Conservation (phyloP, 1,140 invertebrate genomes). For the Sycophaga agraensis region DNA sequence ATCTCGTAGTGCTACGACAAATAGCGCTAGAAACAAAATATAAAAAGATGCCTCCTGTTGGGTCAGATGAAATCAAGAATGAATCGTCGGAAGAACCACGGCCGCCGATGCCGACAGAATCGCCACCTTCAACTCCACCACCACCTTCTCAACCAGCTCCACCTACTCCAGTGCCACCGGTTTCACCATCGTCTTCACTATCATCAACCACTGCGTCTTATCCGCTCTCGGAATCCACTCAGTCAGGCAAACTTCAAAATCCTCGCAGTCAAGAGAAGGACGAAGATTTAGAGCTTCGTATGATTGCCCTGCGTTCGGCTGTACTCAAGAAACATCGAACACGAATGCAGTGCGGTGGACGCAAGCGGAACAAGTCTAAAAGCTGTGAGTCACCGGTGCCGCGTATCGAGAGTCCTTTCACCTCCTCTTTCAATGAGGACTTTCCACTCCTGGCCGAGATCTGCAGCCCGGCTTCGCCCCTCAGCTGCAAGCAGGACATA, state of each 20-base stretch:
- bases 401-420: conserved; percentile 45
- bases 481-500: conserved; percentile 17
- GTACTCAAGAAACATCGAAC: conserved; percentile 47
- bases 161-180: background rate
- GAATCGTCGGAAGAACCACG: background rate
- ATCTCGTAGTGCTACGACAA: conserved; percentile 42
- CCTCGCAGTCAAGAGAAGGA: conserved; percentile 35
- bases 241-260: conserved; percentile 14
- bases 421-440: conserved; percentile 41
- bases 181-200: background rate
- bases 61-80: background rate
- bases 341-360: conserved; percentile 34
- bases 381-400: background rate
- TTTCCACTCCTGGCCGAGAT: conserved; percentile 33
- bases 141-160: background rate
- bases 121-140: background rate
- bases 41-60: conserved; percentile 28
- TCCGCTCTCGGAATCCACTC: no score
- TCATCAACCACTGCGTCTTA: background rate
- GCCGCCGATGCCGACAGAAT: background rate
- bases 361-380: conserved; percentile 20
- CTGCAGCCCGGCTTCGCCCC: background rate
- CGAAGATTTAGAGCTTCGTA: conserved; percentile 46
- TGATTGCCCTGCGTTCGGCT: conserved; percentile 50
- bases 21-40: conserved; percentile 50